A percentile compares a stretch with the other conserved stretches of the same genome.
phyloP scores from a whole-genome alignment of 2,797 vertebrate species.

The Xiphorhynchus erythropygius region DNA sequence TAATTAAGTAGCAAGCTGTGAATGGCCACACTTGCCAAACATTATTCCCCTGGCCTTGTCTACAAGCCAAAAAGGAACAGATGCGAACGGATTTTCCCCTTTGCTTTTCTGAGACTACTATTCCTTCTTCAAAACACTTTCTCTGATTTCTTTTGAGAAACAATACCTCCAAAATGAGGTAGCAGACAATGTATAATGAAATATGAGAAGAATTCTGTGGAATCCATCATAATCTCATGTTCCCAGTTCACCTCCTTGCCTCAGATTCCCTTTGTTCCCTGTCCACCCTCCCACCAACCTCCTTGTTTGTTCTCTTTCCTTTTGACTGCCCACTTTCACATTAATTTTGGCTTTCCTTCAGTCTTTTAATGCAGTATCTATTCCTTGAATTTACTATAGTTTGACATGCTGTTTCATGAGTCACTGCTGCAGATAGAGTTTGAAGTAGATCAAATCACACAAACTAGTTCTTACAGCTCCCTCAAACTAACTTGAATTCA shows the following conservation, averaged over 20 bases:
- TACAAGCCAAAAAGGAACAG: neutral
- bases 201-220: neutral
- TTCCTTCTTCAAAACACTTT: neutral
- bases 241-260: slow-evolving; percentile 8
- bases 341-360: slow-evolving; percentile 10
- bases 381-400: slow-evolving; percentile 31
- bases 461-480: neutral
- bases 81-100: neutral
- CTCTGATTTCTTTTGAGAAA: neutral
- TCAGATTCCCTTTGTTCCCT: slow-evolving; percentile 14
- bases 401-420: slow-evolving; percentile 35
- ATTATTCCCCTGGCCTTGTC: neutral
- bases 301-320: slow-evolving; percentile 27
- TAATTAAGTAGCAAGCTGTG: neutral
- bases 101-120: neutral
- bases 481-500: neutral
- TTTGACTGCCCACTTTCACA: neutral
- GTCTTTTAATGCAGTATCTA: neutral
- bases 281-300: slow-evolving; percentile 9
- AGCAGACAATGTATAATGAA: neutral
- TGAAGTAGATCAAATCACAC: slow-evolving; percentile 15
- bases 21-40: neutral
- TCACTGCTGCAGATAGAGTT: neutral
- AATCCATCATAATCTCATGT: neutral
- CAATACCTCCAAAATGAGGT: neutral